Conservation (phyloP, 2,113 vertebrate species). For the Actinemys pallida region DNA sequence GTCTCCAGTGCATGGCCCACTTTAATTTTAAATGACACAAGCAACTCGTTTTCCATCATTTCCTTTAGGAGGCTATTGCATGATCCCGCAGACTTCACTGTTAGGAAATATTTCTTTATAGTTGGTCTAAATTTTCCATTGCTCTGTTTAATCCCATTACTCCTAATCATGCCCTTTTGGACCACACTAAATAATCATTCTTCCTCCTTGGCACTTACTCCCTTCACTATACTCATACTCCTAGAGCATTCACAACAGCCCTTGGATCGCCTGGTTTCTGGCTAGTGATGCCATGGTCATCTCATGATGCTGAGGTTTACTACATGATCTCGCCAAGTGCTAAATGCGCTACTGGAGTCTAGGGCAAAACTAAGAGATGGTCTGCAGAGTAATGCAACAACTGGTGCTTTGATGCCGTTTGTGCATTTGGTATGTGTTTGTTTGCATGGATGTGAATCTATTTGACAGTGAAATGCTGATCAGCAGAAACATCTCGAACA, state of each 20-base stretch:
- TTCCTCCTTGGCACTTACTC: neutral
- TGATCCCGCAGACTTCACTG: neutral
- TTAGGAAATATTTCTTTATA: conserved; percentile 21
- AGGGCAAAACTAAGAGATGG: neutral
- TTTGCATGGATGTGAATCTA: neutral
- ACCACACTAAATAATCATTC: neutral
- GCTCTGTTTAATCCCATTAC: too few species aligned
- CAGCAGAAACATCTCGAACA: neutral
- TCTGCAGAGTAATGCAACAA: neutral
- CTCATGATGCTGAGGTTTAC: too few species aligned
- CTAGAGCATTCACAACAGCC: too few species aligned
- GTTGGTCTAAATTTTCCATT: too few species aligned
- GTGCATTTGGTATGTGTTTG: neutral
- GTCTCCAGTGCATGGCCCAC: neutral
- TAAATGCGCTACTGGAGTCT: too few species aligned
- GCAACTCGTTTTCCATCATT: neutral
- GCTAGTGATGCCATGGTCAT: too few species aligned
- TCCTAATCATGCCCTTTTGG: neutral
- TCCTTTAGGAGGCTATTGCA: neutral
- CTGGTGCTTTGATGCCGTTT: fast-evolving
- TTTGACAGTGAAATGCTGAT: neutral
- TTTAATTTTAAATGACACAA: conserved; percentile 38
- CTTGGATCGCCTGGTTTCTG: too few species aligned
- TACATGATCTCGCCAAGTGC: too few species aligned
- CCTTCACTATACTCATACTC: too few species aligned